phyloP scores from a whole-genome alignment of 1,140 invertebrate genomes.

The Drosophila simulans region DNA sequence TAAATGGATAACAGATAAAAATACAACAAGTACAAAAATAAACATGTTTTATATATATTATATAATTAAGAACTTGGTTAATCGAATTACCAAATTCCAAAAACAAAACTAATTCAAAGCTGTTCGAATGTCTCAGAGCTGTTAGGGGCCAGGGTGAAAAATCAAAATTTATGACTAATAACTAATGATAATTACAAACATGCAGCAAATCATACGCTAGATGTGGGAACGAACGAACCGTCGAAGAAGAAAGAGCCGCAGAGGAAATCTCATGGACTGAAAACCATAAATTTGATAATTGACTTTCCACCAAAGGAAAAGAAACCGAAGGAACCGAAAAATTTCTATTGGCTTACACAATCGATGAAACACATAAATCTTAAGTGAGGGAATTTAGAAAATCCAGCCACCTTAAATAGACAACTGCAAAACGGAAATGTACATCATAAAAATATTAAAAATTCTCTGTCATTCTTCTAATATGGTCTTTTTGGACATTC shows the following conservation, averaged over 20 bases:
- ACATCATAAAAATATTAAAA: constrained; percentile 82
- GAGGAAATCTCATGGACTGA: constrained; percentile 51
- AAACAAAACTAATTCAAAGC: constrained; percentile 4
- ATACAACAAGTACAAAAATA: too few species aligned
- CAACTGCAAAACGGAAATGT: constrained; percentile 74
- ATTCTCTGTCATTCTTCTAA: constrained; percentile 13
- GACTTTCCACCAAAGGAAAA: constrained; percentile 65
- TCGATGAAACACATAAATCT: constrained; percentile 80
- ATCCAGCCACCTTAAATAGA: constrained; percentile 56
- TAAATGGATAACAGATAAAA: too few species aligned
- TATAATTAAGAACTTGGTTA: too few species aligned
- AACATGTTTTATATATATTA: too few species aligned
- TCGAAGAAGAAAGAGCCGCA: constrained; percentile 57
- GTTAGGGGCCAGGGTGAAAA: constrained; percentile 57
- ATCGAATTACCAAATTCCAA: too few species aligned
- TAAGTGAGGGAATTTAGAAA: constrained; percentile 28
- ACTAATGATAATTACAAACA: constrained; percentile 72
- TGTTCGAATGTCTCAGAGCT: constrained; percentile 32
- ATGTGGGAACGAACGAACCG: constrained; percentile 54
- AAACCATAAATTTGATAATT: constrained; percentile 81
- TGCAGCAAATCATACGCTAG: constrained; percentile 23
- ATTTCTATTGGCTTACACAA: constrained; percentile 67
- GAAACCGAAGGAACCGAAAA: constrained; percentile 26
- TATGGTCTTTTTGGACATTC: too few species aligned
- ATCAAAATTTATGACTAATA: constrained; percentile 77